A percentile compares a stretch with the other conserved stretches of the same genome.
These are phyloP conservation scores for Protomyctophum bolini DNA, from an alignment of 2,113 vertebrate species.

Conservation along the genomic window DNA sequence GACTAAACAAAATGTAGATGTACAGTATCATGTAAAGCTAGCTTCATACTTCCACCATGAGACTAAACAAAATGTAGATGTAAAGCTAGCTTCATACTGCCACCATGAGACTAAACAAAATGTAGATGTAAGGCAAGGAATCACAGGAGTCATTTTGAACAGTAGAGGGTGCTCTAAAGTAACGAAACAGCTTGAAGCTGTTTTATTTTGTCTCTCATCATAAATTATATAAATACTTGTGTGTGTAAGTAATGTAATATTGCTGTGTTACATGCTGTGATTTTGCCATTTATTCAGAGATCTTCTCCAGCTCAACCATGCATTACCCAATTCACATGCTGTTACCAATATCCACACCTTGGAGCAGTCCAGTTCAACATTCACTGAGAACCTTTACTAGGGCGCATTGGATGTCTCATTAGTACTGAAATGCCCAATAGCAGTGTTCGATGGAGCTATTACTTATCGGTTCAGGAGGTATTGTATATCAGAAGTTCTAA, in stretches of 20 bases:
- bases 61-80: not conserved
- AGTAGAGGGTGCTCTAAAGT: constrained; percentile 64
- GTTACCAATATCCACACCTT: too few relatives aligned
- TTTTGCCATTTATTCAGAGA: too few relatives aligned
- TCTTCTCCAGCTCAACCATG: too few relatives aligned
- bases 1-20: not conserved
- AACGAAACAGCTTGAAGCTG: constrained; percentile 16
- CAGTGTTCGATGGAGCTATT: too few relatives aligned
- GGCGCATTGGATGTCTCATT: too few relatives aligned
- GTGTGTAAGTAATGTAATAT: not conserved
- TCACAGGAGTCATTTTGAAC: constrained; percentile 18
- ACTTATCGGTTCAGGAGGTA: too few relatives aligned
- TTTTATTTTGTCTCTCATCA: not conserved
- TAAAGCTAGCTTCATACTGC: constrained; percentile 14
- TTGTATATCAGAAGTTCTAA: too few relatives aligned
- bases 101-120: constrained; percentile 28
- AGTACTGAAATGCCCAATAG: too few relatives aligned
- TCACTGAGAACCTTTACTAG: too few relatives aligned
- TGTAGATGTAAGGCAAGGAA: not conserved
- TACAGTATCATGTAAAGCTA: not conserved
- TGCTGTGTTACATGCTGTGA: too few relatives aligned
- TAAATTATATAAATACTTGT: not conserved
- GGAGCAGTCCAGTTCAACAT: too few relatives aligned
- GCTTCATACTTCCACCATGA: constrained; percentile 37
- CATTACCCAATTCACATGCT: too few relatives aligned